Base-by-base conservation (phyloP, 2,888 invertebrate species). In the Meliscaeva auricollis region DNA sequence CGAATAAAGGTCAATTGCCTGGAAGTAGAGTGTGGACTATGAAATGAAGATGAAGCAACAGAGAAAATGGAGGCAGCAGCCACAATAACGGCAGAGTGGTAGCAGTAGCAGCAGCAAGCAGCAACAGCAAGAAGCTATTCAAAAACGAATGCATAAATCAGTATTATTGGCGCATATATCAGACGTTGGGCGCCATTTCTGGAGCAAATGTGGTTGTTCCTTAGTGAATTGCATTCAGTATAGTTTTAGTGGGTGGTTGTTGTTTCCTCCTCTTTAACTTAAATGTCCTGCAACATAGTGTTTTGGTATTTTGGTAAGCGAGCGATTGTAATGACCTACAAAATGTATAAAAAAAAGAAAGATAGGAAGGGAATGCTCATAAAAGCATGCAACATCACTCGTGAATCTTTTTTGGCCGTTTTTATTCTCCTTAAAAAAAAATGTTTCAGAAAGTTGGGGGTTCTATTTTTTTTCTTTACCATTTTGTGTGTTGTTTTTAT, bases 161-260 rank as follows among this genome's bases (percentile, higher is more conserved):
- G 85, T 69, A 62, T 85, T 81, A 81, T 85, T 85, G 85, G 85
- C 73, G 85, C 76, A 85, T 85, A 85, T 80, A 85, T 85, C 81
- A 85, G 81, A 76, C 73, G 85, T 38, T 72, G 75, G 84, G 80
- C 80, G 84, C 84, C 84, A 74, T 64, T 70, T 79, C 76, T 72
- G 41, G 72, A 64, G 76, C n/a, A n/a, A 62, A 62, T 78, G 54
- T 74, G 66, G 73, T 72, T 58, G 32, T 58, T 73, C 77, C 30
- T 66, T 66, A 48, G 26, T 41, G 54, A 54, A 60, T 44, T 44
- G 38, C 32, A 66, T 17, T 35, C 35, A 38, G 48, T 20, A 32
- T 38, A 2, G 41, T 8, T 9, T 3, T 41, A 15, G 64, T 15
- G 35, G 11, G 58, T 15, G 26, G 48, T 17, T 66, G 15, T 69